phyloP scores from a whole-genome alignment of 1,140 invertebrate genomes.

The Brachionus koreanus region DNA sequence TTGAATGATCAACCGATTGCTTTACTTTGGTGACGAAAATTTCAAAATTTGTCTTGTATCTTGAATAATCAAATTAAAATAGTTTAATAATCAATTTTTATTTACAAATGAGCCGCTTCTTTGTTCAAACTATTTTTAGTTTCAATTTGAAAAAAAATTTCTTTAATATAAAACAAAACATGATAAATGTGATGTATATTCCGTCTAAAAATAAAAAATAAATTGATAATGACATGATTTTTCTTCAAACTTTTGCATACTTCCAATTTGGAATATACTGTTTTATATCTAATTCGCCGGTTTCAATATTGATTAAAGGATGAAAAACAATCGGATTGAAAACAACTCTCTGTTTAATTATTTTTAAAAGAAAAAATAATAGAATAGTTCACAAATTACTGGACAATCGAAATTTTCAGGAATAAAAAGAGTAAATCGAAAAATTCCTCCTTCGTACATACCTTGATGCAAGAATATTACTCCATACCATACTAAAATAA shows the following conservation, averaged over 20 bases:
- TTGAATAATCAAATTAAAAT: slow-evolving; percentile 48
- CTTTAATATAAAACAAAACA: slow-evolving; percentile 75
- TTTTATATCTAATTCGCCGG: slow-evolving; percentile 70
- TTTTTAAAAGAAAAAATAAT: slow-evolving; percentile 38
- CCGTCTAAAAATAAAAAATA: slow-evolving; percentile 58
- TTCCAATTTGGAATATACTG: slow-evolving; percentile 78
- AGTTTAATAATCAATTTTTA: not conserved
- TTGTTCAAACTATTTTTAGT: slow-evolving; percentile 68
- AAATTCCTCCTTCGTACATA: slow-evolving; percentile 78
- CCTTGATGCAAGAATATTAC: slow-evolving; percentile 83
- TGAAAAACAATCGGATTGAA: slow-evolving; percentile 83
- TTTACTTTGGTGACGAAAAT: slow-evolving; percentile 66
- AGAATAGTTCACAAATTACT: slow-evolving; percentile 60
- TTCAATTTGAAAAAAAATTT: slow-evolving; percentile 74
- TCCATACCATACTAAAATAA: slow-evolving; percentile 80
- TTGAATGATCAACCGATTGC: slow-evolving; percentile 68
- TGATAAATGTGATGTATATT: slow-evolving; percentile 81
- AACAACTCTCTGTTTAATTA: slow-evolving; percentile 68
- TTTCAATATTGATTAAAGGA: slow-evolving; percentile 73
- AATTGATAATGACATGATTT: not conserved
- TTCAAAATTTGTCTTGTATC: slow-evolving; percentile 65
- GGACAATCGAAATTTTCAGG: slow-evolving; percentile 79
- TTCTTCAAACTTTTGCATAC: slow-evolving; percentile 47
- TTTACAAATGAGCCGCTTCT: slow-evolving; percentile 72
- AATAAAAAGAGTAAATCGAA: slow-evolving; percentile 78